Conservation (phyloP, 2,797 vertebrate genomes). For the Spinus olivaceus region DNA sequence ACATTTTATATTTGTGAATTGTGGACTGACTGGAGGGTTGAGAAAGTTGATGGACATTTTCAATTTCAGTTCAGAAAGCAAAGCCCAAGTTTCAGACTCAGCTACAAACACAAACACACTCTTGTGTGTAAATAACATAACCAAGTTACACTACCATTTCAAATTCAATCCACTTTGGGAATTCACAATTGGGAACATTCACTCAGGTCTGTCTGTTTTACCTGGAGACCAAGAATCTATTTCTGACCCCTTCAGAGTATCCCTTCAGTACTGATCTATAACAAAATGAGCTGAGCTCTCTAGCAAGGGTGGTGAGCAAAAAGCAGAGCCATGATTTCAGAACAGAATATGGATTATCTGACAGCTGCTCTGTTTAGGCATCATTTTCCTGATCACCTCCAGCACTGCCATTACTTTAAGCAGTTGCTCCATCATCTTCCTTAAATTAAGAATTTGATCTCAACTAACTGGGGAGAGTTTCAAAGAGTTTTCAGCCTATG, state of each 20-base stretch:
- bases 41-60: background rate
- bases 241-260: background rate
- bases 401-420: background rate
- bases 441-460: constrained; percentile 10
- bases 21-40: background rate
- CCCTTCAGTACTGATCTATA: background rate
- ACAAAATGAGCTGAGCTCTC: background rate
- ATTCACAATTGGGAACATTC: background rate
- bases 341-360: background rate
- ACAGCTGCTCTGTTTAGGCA: background rate
- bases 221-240: background rate
- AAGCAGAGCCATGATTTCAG: background rate
- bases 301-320: background rate
- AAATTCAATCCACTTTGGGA: background rate
- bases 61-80: background rate
- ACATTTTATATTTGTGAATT: background rate
- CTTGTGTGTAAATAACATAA: background rate
- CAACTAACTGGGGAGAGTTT: background rate
- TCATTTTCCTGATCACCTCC: background rate
- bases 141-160: background rate
- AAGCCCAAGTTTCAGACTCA: background rate
- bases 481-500: constrained; percentile 35
- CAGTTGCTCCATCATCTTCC: background rate
- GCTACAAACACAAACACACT: background rate
- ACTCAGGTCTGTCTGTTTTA: background rate